These are phyloP conservation scores for Haliaeetus leucogaster DNA, from an alignment of 2,113 vertebrate genomes.

Conservation along the genomic window DNA sequence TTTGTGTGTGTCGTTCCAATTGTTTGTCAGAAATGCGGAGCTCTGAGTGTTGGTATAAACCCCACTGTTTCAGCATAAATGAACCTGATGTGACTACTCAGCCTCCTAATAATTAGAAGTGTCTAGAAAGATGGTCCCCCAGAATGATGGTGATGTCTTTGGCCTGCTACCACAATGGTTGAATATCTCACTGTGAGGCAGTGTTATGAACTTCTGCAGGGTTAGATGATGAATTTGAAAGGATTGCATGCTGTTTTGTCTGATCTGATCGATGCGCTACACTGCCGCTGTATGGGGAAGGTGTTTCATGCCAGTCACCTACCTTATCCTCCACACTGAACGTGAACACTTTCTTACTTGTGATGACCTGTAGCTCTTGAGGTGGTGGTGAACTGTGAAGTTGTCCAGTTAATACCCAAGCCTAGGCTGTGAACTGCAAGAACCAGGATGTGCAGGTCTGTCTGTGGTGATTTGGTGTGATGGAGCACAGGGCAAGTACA, in stretches of 20 bases:
- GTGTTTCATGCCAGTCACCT: not conserved
- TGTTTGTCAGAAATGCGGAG: not conserved
- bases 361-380: not conserved
- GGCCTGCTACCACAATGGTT: not conserved
- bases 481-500: fast-evolving
- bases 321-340: not conserved
- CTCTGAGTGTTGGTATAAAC: not conserved
- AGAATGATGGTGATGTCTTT: not conserved
- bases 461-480: not conserved
- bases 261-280: fast-evolving
- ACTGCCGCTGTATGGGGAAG: not conserved
- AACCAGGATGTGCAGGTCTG: not conserved
- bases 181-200: not conserved
- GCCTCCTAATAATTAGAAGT: not conserved
- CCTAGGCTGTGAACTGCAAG: not conserved
- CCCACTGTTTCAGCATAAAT: not conserved
- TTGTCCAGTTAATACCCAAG: not conserved
- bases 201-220: not conserved
- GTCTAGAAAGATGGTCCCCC: not conserved
- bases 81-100: not conserved
- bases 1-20: not conserved
- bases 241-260: not conserved
- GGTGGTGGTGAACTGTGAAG: not conserved
- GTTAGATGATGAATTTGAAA: not conserved
- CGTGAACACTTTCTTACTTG: not conserved